Evolutionary conservation across 2,797 vertebrate species (phyloP).

Genomic region (Columba guinea): DNA sequence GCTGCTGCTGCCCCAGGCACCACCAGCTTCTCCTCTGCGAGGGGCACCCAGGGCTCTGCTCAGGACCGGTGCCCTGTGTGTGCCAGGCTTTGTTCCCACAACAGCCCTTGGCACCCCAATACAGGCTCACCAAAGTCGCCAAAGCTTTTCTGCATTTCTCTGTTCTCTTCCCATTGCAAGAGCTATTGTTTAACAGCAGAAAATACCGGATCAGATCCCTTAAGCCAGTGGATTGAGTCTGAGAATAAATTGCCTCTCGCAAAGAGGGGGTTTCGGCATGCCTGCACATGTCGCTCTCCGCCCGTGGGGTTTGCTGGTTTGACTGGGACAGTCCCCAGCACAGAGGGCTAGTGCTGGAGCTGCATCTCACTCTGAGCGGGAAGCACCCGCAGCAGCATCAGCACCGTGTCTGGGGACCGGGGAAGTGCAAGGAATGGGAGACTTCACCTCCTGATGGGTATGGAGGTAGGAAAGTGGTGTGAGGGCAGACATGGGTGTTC

Average conservation of each 20-base stretch:
- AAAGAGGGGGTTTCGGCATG: not conserved
- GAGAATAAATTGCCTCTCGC: not conserved
- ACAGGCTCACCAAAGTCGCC: not conserved
- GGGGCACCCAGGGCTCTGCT: too few relatives aligned
- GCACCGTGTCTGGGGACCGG: rapidly evolving
- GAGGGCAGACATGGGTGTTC: not conserved
- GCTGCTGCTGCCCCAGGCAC: not conserved
- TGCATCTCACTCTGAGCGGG: not conserved
- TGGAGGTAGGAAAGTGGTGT: not conserved
- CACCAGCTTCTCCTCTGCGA: not conserved
- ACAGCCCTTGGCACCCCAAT: not conserved
- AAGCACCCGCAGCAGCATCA: not conserved
- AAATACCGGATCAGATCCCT: not conserved
- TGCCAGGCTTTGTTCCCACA: not conserved
- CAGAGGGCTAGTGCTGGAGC: not conserved
- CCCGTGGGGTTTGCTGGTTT: not conserved
- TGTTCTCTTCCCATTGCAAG: not conserved
- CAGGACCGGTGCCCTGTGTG: not conserved
- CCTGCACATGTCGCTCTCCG: not conserved
- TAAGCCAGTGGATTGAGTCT: not conserved
- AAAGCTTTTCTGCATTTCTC: not conserved
- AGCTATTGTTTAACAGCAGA: not conserved
- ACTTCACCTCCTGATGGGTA: not conserved
- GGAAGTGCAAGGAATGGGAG: not conserved
- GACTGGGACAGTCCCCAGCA: not conserved